These are phyloP conservation scores for Strigamia crassipes DNA, from an alignment of 2,888 invertebrate species.

Conservation along the genomic window DNA sequence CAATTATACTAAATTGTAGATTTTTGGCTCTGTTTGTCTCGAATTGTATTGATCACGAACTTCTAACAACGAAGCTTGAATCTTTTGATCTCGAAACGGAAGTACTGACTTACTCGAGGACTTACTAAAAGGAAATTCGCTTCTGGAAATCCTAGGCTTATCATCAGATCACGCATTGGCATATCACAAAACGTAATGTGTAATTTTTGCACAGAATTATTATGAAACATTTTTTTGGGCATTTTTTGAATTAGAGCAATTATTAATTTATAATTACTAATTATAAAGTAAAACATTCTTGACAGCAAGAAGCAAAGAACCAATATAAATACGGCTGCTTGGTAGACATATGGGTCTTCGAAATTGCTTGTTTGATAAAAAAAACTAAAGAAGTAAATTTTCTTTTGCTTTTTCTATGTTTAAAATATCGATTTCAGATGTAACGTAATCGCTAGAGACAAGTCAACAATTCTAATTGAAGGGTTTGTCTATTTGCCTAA, in stretches of 20 bases:
- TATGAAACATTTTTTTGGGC: neutral
- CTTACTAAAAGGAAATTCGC: constrained; percentile 6
- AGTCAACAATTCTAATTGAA: neutral
- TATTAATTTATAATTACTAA: no score
- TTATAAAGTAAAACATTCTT: no score
- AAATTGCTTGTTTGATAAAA: neutral
- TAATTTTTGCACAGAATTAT: neutral
- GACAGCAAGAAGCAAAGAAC: no score
- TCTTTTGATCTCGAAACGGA: constrained; percentile 12
- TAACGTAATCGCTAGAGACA: neutral
- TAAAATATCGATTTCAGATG: neutral
- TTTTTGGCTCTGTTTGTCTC: neutral
- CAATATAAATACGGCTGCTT: neutral
- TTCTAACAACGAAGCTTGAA: neutral
- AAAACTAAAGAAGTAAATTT: neutral
- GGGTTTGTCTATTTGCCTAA: neutral
- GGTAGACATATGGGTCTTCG: neutral
- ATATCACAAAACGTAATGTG: neutral
- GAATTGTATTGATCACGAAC: constrained; percentile 9
- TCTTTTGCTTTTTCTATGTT: neutral
- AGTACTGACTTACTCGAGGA: neutral
- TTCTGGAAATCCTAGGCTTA: neutral
- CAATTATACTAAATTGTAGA: neutral
- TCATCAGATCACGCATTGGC: neutral
- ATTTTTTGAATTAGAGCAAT: neutral